Percentiles rank a stretch among this genome's conserved stretches.
Conservation (phyloP, 2,888 invertebrate genomes). For the Eupithecia abbreviata region DNA sequence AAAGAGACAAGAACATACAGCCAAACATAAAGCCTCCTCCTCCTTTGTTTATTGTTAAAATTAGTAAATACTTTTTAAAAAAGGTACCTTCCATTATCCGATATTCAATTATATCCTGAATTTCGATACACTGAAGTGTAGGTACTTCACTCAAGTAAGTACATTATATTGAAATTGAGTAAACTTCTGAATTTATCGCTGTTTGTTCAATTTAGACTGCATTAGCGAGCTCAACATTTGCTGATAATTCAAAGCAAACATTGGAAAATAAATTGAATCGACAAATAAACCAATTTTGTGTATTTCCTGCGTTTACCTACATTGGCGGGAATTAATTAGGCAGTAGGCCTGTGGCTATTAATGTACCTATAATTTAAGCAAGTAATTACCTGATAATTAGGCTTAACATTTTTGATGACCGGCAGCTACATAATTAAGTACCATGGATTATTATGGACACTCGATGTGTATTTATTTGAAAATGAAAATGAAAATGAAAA, state of each 20-base stretch:
- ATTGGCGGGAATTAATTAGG: not conserved
- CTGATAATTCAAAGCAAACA: not conserved
- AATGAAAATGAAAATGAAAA: too few species aligned
- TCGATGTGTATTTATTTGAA: too few species aligned
- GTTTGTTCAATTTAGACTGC: not conserved
- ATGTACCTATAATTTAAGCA: not conserved
- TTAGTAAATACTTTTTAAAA: too few species aligned
- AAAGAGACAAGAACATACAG: too few species aligned
- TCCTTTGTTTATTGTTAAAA: too few species aligned
- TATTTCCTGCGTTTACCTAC: not conserved
- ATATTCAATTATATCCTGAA: not conserved
- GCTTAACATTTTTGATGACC: not conserved
- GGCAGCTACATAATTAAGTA: not conserved
- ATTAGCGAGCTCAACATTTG: not conserved
- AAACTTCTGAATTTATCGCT: not conserved
- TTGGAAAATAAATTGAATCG: not conserved
- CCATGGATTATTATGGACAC: too few species aligned
- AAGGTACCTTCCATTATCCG: not conserved
- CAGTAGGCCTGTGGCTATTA: not conserved
- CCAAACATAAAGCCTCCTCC: too few species aligned
- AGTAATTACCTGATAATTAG: not conserved
- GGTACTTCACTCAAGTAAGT: not conserved
- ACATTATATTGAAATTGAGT: not conserved
- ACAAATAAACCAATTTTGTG: not conserved
- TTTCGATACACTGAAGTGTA: not conserved